Base-by-base conservation (phyloP, 2,797 vertebrate genomes). In the Pithecia hirsuta region DNA sequence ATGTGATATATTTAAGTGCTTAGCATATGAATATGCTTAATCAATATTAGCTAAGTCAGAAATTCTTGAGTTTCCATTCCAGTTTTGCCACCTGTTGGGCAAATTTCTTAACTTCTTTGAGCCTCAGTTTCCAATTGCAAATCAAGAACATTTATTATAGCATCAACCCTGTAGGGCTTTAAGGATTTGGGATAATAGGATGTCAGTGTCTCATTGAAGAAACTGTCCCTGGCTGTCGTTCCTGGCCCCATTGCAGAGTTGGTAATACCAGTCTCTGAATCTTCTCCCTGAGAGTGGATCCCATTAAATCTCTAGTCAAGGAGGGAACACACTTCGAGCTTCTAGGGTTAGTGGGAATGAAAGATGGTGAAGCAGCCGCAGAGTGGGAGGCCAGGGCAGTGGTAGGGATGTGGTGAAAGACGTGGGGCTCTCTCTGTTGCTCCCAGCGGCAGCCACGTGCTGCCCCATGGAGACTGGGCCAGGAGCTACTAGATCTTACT, bases 21-120 rank as follows among this genome's bases (percentile, higher is more conserved):
- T 79, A 67, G 83, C 57, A 12, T 39, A 36, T 33, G 50, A 81
- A 52, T 55, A 41, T 48, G 28, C 13, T 55, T 80, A 4, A 72
- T 44, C 55, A 33, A 1, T 59, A 36, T 74, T 33, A 76, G 67
- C 75, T 81, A 67, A 39, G 13, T 86, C 48, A 36, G 36, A 78
- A 72, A 93, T 79, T 57, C 13, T 78, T 70, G 76, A 76, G 91
- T 80, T 83, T 79, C 28, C 36, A 12, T 75, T 81, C 41, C 74
- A 81, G 33, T 64, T 83, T 84, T 67, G 61, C 48, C 41, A n/a
- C 79, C 67, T 36, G 24, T 33, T 80, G 70, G 83, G 30, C 33
- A 75, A 30, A 61, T 89, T 80, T 89, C 36, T 70, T 48, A 52
- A 92, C 50, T 93, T 86, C 59, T 81, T 70, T 72, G 48, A 48